phyloP scores from a whole-genome alignment of 2,888 invertebrate genomes.

The Chymomyza caudatula region DNA sequence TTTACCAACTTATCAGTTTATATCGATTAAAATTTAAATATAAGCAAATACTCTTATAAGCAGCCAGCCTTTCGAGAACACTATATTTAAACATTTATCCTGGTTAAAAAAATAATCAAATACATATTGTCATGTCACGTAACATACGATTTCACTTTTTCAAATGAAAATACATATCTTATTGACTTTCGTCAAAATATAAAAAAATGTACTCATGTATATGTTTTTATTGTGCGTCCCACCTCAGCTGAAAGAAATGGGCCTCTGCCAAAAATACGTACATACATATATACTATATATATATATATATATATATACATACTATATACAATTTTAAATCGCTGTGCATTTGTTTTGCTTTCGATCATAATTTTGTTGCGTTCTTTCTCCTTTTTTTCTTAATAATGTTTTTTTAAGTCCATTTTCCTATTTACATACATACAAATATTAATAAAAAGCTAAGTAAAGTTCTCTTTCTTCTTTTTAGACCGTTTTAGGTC shows the following conservation, averaged over 20 bases:
- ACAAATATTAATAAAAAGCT: too few species aligned
- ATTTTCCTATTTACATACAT: too few species aligned
- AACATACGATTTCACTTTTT: neutral
- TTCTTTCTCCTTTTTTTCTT: constrained; percentile 2
- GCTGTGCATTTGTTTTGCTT: constrained; percentile 5
- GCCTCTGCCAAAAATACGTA: constrained; percentile 32
- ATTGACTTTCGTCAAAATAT: neutral
- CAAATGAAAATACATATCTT: neutral
- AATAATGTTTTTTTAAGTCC: too few species aligned
- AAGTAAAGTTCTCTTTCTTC: too few species aligned
- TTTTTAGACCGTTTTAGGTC: too few species aligned
- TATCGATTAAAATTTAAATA: too few species aligned
- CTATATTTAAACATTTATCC: neutral
- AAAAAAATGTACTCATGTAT: neutral
- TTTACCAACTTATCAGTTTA: too few species aligned
- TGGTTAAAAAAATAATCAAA: neutral
- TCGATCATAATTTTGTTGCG: neutral
- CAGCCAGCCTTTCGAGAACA: too few species aligned
- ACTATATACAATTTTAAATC: neutral
- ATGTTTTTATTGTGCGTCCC: constrained; percentile 1
- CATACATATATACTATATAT: constrained; percentile 2
- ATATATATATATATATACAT: neutral
- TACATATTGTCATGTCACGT: too few species aligned
- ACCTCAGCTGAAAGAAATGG: constrained; percentile 16
- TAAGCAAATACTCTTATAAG: too few species aligned